A percentile compares a stretch with the other conserved stretches of the same genome.
phyloP scores from a whole-genome alignment of 2,113 vertebrate genomes.

The Prinia subflava region DNA sequence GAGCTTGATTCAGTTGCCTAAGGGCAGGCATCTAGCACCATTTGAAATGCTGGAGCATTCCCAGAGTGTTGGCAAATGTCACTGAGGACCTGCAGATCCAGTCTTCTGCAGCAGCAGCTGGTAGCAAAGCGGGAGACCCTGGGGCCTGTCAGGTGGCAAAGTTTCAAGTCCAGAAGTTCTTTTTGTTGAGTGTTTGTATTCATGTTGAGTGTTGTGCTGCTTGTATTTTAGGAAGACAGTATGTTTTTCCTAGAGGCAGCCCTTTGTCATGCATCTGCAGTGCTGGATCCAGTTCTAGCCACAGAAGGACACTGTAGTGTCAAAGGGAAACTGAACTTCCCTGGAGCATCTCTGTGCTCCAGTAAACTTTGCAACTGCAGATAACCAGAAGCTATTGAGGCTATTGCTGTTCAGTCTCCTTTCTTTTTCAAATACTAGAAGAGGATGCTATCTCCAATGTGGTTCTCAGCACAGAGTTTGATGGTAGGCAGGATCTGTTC shows the following conservation, averaged over 20 bases:
- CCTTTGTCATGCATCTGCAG: not conserved
- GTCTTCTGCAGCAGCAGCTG: not conserved
- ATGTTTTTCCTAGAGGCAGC: not conserved
- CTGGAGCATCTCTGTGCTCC: not conserved
- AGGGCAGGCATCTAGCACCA: not conserved
- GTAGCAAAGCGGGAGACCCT: not conserved
- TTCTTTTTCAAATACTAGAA: not conserved
- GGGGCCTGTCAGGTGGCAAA: not conserved
- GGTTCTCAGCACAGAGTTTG: not conserved
- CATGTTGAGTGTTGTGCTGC: not conserved
- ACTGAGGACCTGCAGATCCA: not conserved
- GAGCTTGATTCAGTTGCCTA: not conserved
- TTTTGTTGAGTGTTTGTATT: not conserved
- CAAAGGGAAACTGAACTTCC: not conserved
- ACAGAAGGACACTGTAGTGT: not conserved
- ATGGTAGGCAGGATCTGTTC: not conserved
- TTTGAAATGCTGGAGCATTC: slow-evolving; percentile 4
- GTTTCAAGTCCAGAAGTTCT: not conserved
- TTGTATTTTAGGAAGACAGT: not conserved
- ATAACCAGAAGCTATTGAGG: not conserved
- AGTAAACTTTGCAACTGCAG: not conserved
- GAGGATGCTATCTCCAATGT: not conserved
- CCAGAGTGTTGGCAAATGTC: not conserved
- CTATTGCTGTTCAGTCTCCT: not conserved
- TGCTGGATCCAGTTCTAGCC: not conserved